phyloP scores from a whole-genome alignment of 2,797 vertebrate genomes.

The Channallabes apus region DNA sequence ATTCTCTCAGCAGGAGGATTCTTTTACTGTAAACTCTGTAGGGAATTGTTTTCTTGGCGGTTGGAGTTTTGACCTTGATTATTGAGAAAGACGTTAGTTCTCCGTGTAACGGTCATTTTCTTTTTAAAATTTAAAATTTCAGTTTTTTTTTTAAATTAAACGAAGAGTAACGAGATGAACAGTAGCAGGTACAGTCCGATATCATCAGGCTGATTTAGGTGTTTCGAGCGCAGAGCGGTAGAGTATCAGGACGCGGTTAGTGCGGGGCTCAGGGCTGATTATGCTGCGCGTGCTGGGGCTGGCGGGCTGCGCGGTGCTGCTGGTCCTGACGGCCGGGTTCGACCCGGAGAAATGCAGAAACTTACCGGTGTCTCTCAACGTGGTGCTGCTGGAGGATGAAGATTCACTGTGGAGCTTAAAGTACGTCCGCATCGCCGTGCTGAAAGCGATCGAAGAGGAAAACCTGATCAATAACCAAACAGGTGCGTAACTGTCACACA shows the following conservation, averaged over 20 bases:
- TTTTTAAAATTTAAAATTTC: too few species aligned
- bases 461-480: slow-evolving; percentile 63
- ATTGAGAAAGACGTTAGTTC: too few species aligned
- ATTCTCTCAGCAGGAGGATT: background rate
- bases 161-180: background rate
- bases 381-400: slow-evolving; percentile 29
- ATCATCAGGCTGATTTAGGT: background rate
- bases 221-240: background rate
- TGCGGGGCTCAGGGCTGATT: too few species aligned
- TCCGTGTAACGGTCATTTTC: background rate
- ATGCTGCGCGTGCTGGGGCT: slow-evolving; percentile 26
- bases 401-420: slow-evolving; percentile 19
- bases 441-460: slow-evolving; percentile 11
- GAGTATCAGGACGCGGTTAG: background rate
- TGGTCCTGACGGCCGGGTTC: slow-evolving; percentile 7
- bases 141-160: too few species aligned
- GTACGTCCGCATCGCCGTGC: background rate
- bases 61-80: slow-evolving; percentile 14
- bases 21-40: background rate
- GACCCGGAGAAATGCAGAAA: slow-evolving; percentile 3
- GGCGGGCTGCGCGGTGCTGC: background rate
- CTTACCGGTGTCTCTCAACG: background rate
- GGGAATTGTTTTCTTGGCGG: background rate
- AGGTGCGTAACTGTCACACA: slow-evolving; percentile 60
- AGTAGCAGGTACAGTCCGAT: background rate